Evolutionary conservation across 2,888 invertebrate species (phyloP).

Genomic region (Stegophylla sp.): DNA sequence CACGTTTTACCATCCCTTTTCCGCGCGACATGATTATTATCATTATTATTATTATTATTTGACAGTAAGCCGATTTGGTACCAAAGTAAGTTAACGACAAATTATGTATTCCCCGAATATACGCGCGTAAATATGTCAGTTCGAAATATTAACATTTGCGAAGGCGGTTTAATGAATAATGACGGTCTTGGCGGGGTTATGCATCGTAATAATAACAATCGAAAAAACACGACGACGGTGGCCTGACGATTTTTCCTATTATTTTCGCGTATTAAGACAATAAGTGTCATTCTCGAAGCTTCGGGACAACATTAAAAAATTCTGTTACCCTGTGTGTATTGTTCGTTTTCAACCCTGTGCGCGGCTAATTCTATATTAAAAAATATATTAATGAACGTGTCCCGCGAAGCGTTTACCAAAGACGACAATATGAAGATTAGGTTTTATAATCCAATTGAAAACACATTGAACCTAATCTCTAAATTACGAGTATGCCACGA

Average conservation of each 20-base stretch:
- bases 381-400: background rate
- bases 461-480: no score
- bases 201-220: background rate
- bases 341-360: no score
- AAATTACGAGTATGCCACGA: no score
- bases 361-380: no score
- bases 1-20: background rate
- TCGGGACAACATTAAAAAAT: no score
- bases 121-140: background rate
- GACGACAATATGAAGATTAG: background rate
- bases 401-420: background rate
- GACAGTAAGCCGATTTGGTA: slow-evolving; percentile 31
- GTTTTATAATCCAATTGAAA: no score
- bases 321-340: no score
- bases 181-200: background rate
- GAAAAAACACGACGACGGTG: background rate
- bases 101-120: background rate
- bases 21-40: background rate
- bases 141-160: background rate
- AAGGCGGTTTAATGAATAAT: background rate
- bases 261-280: no score
- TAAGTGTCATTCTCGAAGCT: no score
- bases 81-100: slow-evolving; percentile 4
- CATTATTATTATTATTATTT: no score
- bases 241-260: no score